phyloP scores from a whole-genome alignment of 1,140 invertebrate species.

The Ceratoteleas bidentatus region DNA sequence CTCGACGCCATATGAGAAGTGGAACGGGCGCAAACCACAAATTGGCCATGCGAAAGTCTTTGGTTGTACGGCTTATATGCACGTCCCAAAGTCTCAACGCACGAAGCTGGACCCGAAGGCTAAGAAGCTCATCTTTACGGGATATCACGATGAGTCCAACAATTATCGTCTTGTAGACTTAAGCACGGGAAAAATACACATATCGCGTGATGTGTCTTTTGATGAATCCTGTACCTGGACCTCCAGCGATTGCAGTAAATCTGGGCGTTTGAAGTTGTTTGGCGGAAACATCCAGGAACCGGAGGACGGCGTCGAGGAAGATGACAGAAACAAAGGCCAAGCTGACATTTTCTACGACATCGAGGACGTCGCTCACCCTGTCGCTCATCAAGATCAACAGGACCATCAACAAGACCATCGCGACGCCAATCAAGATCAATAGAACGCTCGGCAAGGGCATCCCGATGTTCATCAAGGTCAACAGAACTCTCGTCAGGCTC shows the following conservation, averaged over 20 bases:
- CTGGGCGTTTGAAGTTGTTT: neutral
- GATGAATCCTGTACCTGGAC: no score
- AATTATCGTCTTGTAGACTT: slow-evolving; percentile 15
- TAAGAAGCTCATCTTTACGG: slow-evolving; percentile 28
- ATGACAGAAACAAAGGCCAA: neutral
- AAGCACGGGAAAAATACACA: slow-evolving; percentile 6
- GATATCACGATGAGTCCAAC: slow-evolving; percentile 31
- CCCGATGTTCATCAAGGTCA: no score
- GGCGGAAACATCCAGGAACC: no score
- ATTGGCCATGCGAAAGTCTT: slow-evolving; percentile 11
- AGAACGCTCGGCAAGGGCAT: no score
- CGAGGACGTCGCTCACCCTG: no score
- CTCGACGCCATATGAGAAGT: slow-evolving; percentile 18
- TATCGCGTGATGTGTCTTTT: slow-evolving; percentile 22
- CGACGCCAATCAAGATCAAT: no score
- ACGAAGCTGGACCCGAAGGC: slow-evolving; percentile 27
- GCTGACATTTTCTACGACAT: no score
- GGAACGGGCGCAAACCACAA: slow-evolving; percentile 5
- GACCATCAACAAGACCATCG: no score
- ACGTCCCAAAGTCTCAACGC: slow-evolving; percentile 2
- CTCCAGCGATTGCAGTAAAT: no score
- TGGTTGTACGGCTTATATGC: slow-evolving; percentile 27
- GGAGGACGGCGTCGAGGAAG: neutral
- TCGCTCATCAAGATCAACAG: no score
- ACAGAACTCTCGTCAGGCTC: no score